Evolutionary conservation across 2,113 vertebrate species (phyloP), one percentile per base, ranked within the genome.

Genomic region (Pandion haliaetus): DNA sequence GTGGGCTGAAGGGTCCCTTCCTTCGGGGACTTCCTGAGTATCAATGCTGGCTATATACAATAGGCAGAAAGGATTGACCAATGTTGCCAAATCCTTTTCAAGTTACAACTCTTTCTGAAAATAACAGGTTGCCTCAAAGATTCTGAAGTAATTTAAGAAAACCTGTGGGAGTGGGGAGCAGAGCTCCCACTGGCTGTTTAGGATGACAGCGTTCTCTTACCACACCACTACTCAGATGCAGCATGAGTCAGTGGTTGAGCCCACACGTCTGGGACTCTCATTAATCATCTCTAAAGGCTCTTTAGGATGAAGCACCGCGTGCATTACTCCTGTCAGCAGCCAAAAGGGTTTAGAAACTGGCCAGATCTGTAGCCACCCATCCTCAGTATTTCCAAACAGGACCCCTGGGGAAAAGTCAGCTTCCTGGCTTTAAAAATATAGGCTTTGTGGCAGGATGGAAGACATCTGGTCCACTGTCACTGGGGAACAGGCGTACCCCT

Each of bases 221-320:
- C 92, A 83, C 65, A 25, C 66, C 49, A 11, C 94, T 91, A 62
- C 86, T 96, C 93, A 96, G 97, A 92, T 95, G 94, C 66, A 17
- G 84, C 83, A 79, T 97, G 93, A 97, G 81, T 97, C 97, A 97
- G 87, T 77, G 93, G 14, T n/a, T 58, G 92, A 97, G 91, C 96
- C 96, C 96, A 96, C 95, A 86, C 6, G 95, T 95, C 96, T 97
- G 95, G 96, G 95, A 83, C 89, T 93, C 73, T 49, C 31, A 31
- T 70, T 94, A 44, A 16, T 54, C 94, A 93, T 86, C 94, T 86
- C 88, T 70, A 66, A 66, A 76, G 80, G 91, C 89, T 95, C 73
- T 29, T 76, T 14, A 65, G 94, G 84, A 79, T 80, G 84, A 91
- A 85, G 84, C 45, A 87, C 78, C 74, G 79, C 4, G 2, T 73